phyloP scores from a whole-genome alignment of 2,113 vertebrate species.

The Andinoacara biseriatus region DNA sequence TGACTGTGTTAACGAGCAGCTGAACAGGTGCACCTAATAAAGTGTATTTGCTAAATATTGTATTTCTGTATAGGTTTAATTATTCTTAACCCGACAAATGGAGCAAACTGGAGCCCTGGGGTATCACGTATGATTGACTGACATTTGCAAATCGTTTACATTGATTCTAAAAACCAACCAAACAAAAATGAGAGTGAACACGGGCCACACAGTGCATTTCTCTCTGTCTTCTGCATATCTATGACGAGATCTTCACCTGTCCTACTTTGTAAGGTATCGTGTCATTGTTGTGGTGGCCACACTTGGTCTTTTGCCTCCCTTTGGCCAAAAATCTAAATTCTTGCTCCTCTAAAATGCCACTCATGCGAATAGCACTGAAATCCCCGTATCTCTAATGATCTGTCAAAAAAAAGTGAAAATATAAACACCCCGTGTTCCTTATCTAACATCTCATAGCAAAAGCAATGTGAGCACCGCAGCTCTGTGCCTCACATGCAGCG shows the following conservation, averaged over 20 bases:
- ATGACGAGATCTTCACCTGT: background rate
- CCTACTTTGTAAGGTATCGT: background rate
- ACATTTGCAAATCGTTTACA: background rate
- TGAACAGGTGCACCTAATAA: background rate
- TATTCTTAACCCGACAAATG: background rate
- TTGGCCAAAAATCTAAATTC: background rate
- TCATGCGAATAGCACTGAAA: background rate
- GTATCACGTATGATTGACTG: background rate
- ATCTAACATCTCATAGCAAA: slow-evolving; percentile 25
- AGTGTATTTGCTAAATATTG: background rate
- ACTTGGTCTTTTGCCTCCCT: background rate
- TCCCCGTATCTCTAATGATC: background rate
- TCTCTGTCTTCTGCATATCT: background rate
- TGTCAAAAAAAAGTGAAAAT: background rate
- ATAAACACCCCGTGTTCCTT: background rate
- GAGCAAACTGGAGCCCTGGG: background rate
- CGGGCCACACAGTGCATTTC: too few species aligned
- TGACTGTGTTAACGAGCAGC: background rate
- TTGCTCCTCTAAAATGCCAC: background rate
- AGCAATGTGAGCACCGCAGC: slow-evolving; percentile 24
- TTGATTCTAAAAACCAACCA: background rate
- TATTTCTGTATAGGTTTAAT: background rate
- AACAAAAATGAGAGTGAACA: background rate
- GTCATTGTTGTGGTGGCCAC: background rate
- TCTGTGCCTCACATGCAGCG: slow-evolving; percentile 22